Evolutionary conservation across 2,113 vertebrate genomes (phyloP).

Genomic region (Sinocyclocheilus anshuiensis): DNA sequence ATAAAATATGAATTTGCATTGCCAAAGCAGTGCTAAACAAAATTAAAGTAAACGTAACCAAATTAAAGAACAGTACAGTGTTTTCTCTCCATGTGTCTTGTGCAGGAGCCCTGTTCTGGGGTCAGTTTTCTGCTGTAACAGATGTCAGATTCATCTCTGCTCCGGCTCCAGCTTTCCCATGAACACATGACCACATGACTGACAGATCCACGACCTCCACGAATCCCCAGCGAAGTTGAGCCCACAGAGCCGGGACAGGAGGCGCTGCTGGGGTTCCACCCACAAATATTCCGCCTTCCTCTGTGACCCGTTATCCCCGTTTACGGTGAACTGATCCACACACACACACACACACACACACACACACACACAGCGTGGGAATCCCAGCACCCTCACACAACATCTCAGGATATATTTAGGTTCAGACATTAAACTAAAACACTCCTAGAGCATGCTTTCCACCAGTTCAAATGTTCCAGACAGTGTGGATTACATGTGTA

Average conservation of each 20-base stretch:
- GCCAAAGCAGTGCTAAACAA: no score
- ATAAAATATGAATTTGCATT: not conserved
- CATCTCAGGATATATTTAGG: slow-evolving; percentile 18
- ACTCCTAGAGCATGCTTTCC: slow-evolving; percentile 1
- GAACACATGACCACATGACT: slow-evolving; percentile 31
- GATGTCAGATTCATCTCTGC: slow-evolving; percentile 6
- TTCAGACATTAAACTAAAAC: not conserved
- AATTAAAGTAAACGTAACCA: not conserved
- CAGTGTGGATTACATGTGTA: not conserved
- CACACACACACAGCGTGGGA: slow-evolving; percentile 27
- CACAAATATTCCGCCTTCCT: slow-evolving; percentile 3
- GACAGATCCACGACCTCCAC: slow-evolving; percentile 24
- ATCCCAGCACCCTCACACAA: slow-evolving; percentile 6
- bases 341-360: not conserved
- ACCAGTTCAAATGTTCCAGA: not conserved
- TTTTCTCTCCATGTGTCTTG: not conserved
- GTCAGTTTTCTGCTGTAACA: slow-evolving; percentile 31
- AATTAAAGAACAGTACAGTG: not conserved
- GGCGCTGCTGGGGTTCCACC: slow-evolving; percentile 8
- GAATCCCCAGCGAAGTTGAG: slow-evolving; percentile 4
- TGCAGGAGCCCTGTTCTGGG: slow-evolving; percentile 24
- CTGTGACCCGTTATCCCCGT: slow-evolving; percentile 18
- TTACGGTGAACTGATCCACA: not conserved
- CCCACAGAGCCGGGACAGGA: slow-evolving; percentile 29
- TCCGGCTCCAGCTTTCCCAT: slow-evolving; percentile 43